Evolutionary conservation across 2,113 vertebrate genomes (phyloP), one percentile per base, ranked within the genome.

Genomic region (Anguilla japonica): DNA sequence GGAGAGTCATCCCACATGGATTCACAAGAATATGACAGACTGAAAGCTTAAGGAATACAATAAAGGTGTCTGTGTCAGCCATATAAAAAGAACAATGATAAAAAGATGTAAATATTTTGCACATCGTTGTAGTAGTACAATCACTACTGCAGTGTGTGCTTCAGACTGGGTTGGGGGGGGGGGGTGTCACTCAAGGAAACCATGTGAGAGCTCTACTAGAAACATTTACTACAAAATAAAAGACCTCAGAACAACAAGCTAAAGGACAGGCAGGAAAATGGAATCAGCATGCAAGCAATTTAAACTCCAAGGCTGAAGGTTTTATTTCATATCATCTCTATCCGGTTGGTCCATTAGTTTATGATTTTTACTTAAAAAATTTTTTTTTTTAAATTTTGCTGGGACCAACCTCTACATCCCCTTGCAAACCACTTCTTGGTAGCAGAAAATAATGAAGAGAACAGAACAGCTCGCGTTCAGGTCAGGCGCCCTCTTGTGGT

Each of bases 231-330:
- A 91, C 90, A 85, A 91, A 90, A 87, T 92, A 53, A 91, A 94
- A 93, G 93, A 95, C 90, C 93, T 93, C 93, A 95, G 93, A 93
- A 95, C 94, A 94, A 94, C 91, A 88, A 92, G 90, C 91, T 91
- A 88, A 88, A 89, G 92, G 91, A 93, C 95, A 95, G 92, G 95
- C 93, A 93, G 89, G 89, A 82, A 87, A 84, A 94, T 90, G 92
- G 89, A 86, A 91, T 92, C 89, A 86, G 83, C 96, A 96, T 97
- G 96, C 96, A 96, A 90, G 93, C 92, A 91, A 95, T 96, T 96
- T 96, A 96, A 96, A 96, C 94, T 93, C 94, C 94, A 96, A 96
- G 95, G 94, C 96, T 96, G 95, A 96, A 95, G 87, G 93, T 78
- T 57, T 57, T 53, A 46, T 11, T 40, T 20, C 4, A 41, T 39